These are phyloP conservation scores for Lingula anatina DNA, from an alignment of 2,888 invertebrate species.

Conservation along the genomic window DNA sequence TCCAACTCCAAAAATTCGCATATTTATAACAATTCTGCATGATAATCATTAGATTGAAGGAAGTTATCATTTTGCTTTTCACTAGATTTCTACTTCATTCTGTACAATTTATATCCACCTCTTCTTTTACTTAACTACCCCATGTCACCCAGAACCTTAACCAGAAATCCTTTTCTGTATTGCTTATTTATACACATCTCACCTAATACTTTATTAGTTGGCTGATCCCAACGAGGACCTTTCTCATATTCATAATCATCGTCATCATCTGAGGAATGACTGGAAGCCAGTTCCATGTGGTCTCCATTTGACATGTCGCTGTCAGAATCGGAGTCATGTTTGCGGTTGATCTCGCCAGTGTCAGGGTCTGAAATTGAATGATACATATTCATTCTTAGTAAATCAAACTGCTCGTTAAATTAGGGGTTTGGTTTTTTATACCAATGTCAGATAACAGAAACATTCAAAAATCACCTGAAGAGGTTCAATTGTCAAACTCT, in stretches of 20 bases:
- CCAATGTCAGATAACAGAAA: too few species aligned
- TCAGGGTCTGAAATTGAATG: constrained; percentile 24
- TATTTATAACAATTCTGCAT: background rate
- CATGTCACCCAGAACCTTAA: too few species aligned
- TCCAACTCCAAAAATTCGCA: background rate
- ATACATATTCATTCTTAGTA: too few species aligned
- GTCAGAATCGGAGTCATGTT: constrained; percentile 76
- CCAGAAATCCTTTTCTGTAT: too few species aligned
- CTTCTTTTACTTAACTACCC: too few species aligned
- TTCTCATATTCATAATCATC: constrained; percentile 50
- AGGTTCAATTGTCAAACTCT: too few species aligned
- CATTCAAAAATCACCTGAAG: too few species aligned
- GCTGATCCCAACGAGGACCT: constrained; percentile 31
- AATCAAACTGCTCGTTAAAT: too few species aligned
- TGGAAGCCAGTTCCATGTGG: constrained; percentile 80
- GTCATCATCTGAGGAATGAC: constrained; percentile 89
- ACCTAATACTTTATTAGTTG: constrained; percentile 32
- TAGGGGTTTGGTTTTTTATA: too few species aligned
- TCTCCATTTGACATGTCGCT: constrained; percentile 54
- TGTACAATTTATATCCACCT: background rate
- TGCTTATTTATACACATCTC: constrained; percentile 5
- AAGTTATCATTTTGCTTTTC: too few species aligned
- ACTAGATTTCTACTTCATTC: background rate
- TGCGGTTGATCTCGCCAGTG: constrained; percentile 21
- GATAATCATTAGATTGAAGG: background rate